Percentiles rank a stretch among this genome's conserved stretches.
phyloP scores from a whole-genome alignment of 2,113 vertebrate genomes.

The Micronycteris hirsuta region DNA sequence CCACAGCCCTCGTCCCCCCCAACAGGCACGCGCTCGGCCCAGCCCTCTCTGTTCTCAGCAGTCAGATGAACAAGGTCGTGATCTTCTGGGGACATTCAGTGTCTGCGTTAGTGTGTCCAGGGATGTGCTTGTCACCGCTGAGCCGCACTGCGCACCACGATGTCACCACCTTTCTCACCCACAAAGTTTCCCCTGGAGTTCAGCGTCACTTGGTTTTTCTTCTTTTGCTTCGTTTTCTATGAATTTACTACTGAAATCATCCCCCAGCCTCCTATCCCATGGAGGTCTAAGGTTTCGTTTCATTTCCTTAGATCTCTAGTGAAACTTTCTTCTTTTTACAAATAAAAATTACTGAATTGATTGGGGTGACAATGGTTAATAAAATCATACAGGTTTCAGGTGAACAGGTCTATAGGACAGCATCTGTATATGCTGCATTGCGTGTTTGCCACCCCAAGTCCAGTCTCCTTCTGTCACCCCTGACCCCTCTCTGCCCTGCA shows the following conservation, averaged over 20 bases:
- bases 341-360: background rate
- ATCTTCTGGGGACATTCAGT: too few relatives aligned
- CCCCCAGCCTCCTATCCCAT: background rate
- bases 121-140: fast-evolving
- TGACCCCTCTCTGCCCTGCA: background rate
- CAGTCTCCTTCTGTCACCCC: background rate
- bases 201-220: background rate
- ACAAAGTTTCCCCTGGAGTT: background rate
- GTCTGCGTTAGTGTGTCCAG: background rate
- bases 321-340: background rate
- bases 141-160: fast-evolving
- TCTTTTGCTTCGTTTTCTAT: background rate
- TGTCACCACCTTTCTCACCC: background rate
- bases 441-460: background rate
- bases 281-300: background rate
- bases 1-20: too few relatives aligned
- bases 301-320: background rate
- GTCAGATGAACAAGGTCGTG: too few relatives aligned
- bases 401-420: background rate
- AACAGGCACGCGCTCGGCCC: fast-evolving
- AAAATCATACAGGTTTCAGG: background rate
- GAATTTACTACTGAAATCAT: background rate
- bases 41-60: background rate
- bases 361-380: background rate
- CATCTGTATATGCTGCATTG: background rate